Conservation (phyloP, 2,888 invertebrate genomes). For the Rhagonycha fulva region DNA sequence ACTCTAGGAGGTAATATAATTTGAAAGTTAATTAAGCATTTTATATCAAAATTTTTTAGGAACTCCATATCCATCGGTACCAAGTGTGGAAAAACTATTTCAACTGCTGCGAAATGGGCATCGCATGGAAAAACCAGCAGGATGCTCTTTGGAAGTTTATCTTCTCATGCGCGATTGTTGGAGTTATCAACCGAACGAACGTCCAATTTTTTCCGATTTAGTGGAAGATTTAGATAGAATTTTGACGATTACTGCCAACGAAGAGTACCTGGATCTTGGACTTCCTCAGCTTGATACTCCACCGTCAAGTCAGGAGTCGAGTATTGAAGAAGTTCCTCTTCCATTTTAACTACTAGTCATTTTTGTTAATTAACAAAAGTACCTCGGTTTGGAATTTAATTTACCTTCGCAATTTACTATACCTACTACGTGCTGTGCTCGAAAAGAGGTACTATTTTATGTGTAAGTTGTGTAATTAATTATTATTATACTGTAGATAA, state of each 20-base stretch:
- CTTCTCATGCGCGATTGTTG: constrained; percentile 97
- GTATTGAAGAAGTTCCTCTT: constrained; percentile 58
- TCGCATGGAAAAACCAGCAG: constrained; percentile 93
- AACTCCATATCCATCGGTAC: constrained; percentile 95
- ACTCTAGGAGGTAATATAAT: constrained; percentile 82
- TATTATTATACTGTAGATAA: background rate
- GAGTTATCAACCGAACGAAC: constrained; percentile 87
- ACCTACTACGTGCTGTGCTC: background rate
- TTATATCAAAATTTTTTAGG: constrained; percentile 55
- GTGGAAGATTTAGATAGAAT: constrained; percentile 90
- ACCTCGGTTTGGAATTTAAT: background rate
- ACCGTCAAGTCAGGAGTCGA: constrained; percentile 84
- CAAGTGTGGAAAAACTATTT: constrained; percentile 90
- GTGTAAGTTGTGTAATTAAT: background rate
- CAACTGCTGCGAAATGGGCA: constrained; percentile 88
- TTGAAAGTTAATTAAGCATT: background rate
- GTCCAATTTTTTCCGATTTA: constrained; percentile 87
- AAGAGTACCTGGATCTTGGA: constrained; percentile 89
- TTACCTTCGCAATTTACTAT: background rate
- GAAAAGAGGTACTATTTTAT: background rate
- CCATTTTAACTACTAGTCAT: constrained; percentile 34
- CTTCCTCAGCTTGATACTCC: constrained; percentile 85
- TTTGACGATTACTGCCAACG: constrained; percentile 84
- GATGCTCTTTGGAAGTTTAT: constrained; percentile 94
- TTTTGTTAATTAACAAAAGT: background rate